A percentile compares a stretch with the other conserved stretches of the same genome.
These are phyloP conservation scores for Dendronephthya gigantea DNA, from an alignment of 64 coral and sea anemone genomes.

Conservation along the genomic window DNA sequence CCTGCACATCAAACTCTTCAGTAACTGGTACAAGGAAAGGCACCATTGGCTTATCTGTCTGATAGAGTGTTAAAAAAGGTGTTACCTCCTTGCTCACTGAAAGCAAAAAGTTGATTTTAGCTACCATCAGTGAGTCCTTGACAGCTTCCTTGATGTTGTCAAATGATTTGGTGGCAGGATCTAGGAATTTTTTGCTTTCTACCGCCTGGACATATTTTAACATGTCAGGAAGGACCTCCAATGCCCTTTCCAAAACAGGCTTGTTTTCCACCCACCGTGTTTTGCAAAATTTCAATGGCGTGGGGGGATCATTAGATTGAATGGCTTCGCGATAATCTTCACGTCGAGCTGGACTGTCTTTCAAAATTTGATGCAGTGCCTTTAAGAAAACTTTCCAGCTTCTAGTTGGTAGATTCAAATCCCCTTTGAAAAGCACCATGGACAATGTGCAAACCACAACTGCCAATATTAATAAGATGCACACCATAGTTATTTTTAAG, in stretches of 20 bases:
- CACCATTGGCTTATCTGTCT: no score
- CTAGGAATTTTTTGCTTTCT: no score
- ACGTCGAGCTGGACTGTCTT: conserved; percentile 46
- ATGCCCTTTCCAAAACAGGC: conserved; percentile 50
- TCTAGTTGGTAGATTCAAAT: conserved; percentile 49
- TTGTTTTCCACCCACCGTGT: conserved; percentile 60
- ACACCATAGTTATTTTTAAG: conserved; percentile 41
- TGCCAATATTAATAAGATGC: conserved; percentile 43
- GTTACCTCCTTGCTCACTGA: no score
- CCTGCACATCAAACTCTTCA: no score
- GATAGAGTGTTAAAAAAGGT: no score
- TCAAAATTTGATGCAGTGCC: conserved; percentile 47
- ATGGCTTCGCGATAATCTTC: conserved; percentile 50
- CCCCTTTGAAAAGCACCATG: conserved; percentile 59
- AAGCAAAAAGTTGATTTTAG: no score
- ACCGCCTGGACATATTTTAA: conserved; percentile 6
- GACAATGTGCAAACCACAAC: conserved; percentile 59
- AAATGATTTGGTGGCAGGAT: no score
- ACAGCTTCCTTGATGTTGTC: no score
- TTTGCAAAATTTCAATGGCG: conserved; percentile 52
- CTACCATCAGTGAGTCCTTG: no score
- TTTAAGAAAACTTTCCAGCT: conserved; percentile 42
- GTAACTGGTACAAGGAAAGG: no score
- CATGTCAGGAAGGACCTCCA: not conserved
- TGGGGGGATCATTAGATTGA: conserved; percentile 33